phyloP scores from a whole-genome alignment of 37 sponge, comb jelly and placozoan genomes.

The Diacarnus erythraeanus region DNA sequence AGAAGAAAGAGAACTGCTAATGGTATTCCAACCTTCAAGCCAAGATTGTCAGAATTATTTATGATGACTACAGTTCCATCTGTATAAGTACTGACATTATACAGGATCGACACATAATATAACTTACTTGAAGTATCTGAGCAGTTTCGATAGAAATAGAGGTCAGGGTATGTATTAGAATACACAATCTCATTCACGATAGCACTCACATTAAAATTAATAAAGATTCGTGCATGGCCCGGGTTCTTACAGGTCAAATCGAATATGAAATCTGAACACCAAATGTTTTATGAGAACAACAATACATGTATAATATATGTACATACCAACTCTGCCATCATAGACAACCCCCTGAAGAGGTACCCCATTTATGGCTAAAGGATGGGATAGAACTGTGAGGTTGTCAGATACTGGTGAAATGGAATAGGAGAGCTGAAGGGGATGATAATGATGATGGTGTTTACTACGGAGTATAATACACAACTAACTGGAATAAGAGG shows the following conservation, averaged over 20 bases:
- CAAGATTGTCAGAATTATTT: too few species aligned
- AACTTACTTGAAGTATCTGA: slow-evolving; percentile 9
- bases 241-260: slow-evolving; percentile 7
- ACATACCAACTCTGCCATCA: neutral
- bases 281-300: neutral
- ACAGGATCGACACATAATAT: too few species aligned
- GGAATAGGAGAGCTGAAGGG: slow-evolving; percentile 1
- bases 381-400: neutral
- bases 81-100: neutral
- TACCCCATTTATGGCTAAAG: neutral
- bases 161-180: neutral
- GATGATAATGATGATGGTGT: neutral
- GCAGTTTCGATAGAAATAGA: slow-evolving; percentile 33
- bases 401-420: neutral
- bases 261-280: slow-evolving; percentile 1
- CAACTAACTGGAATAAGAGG: neutral
- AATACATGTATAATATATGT: neutral
- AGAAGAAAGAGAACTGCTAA: slow-evolving; percentile 18
- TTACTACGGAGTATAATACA: neutral
- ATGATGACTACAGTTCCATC: too few species aligned
- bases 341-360: neutral
- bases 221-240: neutral
- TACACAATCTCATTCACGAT: slow-evolving; percentile 16
- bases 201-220: slow-evolving; percentile 8
- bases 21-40: neutral